phyloP scores from a whole-genome alignment of 2,888 invertebrate species.

The Lasius platythorax region DNA sequence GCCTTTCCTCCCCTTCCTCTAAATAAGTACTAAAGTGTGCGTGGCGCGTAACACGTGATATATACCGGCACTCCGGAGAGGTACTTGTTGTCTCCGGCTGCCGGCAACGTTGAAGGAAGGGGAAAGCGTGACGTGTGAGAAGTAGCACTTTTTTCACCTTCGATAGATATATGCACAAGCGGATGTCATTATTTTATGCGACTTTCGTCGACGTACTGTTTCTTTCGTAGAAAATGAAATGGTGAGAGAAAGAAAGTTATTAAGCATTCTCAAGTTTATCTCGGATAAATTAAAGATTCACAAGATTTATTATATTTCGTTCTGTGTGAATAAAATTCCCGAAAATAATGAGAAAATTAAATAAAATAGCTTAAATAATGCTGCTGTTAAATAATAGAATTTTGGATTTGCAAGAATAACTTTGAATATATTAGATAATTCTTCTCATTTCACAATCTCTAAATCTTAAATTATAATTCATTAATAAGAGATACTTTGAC shows the following conservation, averaged over 20 bases:
- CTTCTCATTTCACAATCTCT: not conserved
- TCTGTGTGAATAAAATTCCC: not conserved
- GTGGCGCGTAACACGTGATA: conserved; percentile 65
- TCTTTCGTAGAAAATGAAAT: not conserved
- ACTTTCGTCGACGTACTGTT: conserved; percentile 34
- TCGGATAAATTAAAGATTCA: not conserved
- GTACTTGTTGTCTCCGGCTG: conserved; percentile 41
- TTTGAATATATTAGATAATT: not conserved
- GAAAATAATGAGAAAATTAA: not conserved
- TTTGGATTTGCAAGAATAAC: not conserved
- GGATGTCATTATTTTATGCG: conserved; percentile 25
- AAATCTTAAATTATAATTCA: not conserved
- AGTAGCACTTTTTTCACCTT: conserved; percentile 22
- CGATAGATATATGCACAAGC: not conserved
- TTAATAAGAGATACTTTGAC: not conserved
- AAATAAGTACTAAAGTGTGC: conserved; percentile 80
- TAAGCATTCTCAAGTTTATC: not conserved
- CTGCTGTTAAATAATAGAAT: not conserved
- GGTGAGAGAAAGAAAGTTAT: conserved; percentile 19
- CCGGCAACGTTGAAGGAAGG: conserved; percentile 36
- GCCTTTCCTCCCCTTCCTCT: conserved; percentile 73
- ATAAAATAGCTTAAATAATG: not conserved
- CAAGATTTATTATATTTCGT: not conserved
- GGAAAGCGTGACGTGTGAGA: conserved; percentile 61
- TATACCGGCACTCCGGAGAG: conserved; percentile 62